Evolutionary conservation across 2,888 invertebrate species (phyloP), one percentile per base, ranked within the genome.

Genomic region (Exephanes ischioxanthus): DNA sequence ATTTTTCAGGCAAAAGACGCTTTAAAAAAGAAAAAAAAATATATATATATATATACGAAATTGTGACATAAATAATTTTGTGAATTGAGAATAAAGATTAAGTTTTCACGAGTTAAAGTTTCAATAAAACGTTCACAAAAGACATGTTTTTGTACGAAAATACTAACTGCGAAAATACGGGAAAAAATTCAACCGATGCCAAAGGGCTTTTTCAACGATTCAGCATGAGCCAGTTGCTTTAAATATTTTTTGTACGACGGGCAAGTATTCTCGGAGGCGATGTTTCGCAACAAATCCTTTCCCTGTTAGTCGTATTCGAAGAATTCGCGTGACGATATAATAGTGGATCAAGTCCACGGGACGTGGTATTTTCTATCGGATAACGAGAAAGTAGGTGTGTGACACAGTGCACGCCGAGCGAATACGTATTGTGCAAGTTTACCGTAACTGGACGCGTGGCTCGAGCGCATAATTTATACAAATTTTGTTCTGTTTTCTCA

Each of bases 1-100:
- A 91, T 91, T 16, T 90, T 91, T 90, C 87, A 89, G 89, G 89
- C 89, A 87, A 88, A 88, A 86, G 88, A 87, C 89, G 89, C 7
- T 55, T 55, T 55, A 19, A 22, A 55, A 55, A 11, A n/a, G n/a
- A n/a, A n/a, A n/a, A n/a, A 22, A 0, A 22, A 0, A 22, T 22
- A 26, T 26, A 26, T 26, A 26, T 26, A 26, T 26, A 26, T 26
- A 26, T 11, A 22, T 11, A 11, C 9, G 55, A 22, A 22, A 19
- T 19, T 19, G 3, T 55, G 22, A 41, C 11, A 11, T 41, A 41
- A 37, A 41, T 41, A 1, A 41, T 41, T 41, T 41, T 41, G 7
- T 11, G 11, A 11, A 41, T 6, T 41, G 2, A 41, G 2, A 41
- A 41, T 41, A 11, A 41, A 41, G 2, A 41, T 41, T 0, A 41